Evolutionary conservation across 1,140 invertebrate genomes (phyloP).

Genomic region (Cherax quadricarinatus): DNA sequence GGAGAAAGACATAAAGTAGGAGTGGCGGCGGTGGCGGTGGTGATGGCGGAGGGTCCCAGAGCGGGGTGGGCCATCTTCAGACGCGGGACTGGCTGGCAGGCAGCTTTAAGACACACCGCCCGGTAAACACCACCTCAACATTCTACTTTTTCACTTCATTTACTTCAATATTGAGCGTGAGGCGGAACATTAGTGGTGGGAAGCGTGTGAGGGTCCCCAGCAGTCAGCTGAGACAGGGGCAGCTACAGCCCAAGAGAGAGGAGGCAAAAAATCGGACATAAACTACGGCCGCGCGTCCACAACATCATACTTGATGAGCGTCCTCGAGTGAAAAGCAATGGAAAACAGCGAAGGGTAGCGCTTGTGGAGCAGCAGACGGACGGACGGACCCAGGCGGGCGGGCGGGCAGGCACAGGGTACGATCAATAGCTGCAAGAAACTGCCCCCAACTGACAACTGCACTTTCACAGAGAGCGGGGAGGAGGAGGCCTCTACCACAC

Average conservation of each 20-base stretch:
- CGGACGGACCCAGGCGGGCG: conserved; percentile 34
- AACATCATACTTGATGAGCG: conserved; percentile 9
- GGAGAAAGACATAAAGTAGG: conserved; percentile 2
- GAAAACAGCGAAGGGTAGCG: conserved; percentile 58
- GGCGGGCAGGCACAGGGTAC: conserved; percentile 58
- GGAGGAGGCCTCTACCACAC: neutral
- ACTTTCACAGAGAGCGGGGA: conserved; percentile 47
- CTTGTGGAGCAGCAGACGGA: neutral
- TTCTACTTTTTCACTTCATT: conserved; percentile 57
- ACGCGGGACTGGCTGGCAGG: conserved; percentile 45
- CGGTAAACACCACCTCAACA: conserved; percentile 55
- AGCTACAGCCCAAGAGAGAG: neutral
- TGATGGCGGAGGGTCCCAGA: neutral
- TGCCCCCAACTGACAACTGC: conserved; percentile 63
- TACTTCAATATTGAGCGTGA: neutral
- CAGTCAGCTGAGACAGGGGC: neutral
- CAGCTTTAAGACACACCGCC: conserved; percentile 54
- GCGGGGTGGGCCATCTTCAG: conserved; percentile 21
- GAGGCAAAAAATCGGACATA: neutral
- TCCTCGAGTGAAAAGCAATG: conserved; percentile 56
- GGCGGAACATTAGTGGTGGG: neutral
- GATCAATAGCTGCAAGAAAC: conserved; percentile 65
- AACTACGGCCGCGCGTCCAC: neutral
- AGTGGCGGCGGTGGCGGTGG: neutral
- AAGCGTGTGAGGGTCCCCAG: neutral